These are phyloP conservation scores for Tetraneura akinire DNA, from an alignment of 1,140 invertebrate species.

Conservation along the genomic window DNA sequence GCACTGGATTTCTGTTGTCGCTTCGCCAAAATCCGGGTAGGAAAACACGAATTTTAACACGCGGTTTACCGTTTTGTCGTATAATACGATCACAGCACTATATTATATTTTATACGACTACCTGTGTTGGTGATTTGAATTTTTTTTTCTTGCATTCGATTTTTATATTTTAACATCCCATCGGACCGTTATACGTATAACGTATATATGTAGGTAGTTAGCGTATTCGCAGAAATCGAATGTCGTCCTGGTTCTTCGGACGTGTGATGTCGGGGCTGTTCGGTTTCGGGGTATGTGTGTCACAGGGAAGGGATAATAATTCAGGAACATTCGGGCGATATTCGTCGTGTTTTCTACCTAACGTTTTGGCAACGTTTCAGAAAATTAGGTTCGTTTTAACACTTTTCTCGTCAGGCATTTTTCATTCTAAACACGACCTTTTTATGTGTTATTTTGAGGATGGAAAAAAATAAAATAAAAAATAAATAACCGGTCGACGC, in stretches of 20 bases:
- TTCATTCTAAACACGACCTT: background rate
- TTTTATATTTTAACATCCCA: no score
- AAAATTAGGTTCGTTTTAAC: constrained; percentile 47
- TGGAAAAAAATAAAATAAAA: background rate
- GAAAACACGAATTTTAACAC: constrained; percentile 35
- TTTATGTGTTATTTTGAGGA: background rate
- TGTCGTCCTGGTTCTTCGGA: no score
- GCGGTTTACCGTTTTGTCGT: background rate
- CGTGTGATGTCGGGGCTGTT: background rate
- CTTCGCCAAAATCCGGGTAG: constrained; percentile 45
- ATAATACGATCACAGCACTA: background rate
- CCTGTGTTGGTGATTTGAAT: constrained; percentile 32
- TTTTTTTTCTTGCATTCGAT: no score
- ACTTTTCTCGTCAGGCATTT: constrained; percentile 41
- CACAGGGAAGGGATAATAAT: background rate
- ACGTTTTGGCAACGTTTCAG: constrained; percentile 30
- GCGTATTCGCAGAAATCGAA: background rate
- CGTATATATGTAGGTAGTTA: background rate
- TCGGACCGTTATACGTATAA: no score
- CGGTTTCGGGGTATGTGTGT: background rate
- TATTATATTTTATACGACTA: background rate
- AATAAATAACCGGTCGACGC: background rate
- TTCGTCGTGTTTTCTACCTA: constrained; percentile 41
- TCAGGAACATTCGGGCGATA: constrained; percentile 19
- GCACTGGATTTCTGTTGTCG: constrained; percentile 26